Evolutionary conservation across 1,140 invertebrate genomes (phyloP), one percentile per base, ranked within the genome.

Genomic region (Ceratina calcarata): DNA sequence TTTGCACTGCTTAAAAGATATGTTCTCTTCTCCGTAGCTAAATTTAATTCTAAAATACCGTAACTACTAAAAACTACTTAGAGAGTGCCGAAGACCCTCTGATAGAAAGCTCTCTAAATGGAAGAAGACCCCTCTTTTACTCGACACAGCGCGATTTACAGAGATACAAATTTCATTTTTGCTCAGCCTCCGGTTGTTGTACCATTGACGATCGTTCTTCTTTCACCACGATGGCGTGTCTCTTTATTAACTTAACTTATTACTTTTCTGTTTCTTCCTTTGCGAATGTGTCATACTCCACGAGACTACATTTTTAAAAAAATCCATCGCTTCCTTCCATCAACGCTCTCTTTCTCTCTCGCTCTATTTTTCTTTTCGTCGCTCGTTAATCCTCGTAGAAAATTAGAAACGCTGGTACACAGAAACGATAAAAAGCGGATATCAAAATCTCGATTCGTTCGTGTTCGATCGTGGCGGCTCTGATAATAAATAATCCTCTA

Each of bases 401-500:
- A 91, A 91, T 89, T 91, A 88, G 88, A 91, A 91, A 91, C 82
- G 84, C 78, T 78, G 78, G 82, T 81, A 83, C 71, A 79, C 81
- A 84, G 70, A 84, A 84, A 80, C 76, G 74, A 86, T 86, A 74
- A 89, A 86, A 91, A 89, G 78, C 82, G 75, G 64, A 74, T 91
- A 90, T 89, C 86, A 91, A 91, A 91, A 90, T 84, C 24, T 80
- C 73, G 60, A 24, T 78, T 69, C 71, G 57, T 69, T 68, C 71
- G n/a, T 76, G 58, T 45, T 78, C 79, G 64, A 62, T 77, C 37
- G 37, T 55, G 64, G 51, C 82, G 69, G 32, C 60, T 27, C 57
- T 15, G 18, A 20, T 37, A n/a, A 60, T 68, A 16, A 45, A 45
- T 45, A 45, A 45, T n/a, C 32, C 37, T 20, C 20, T 32, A 15